Evolutionary conservation across 2,113 vertebrate genomes (phyloP).

Genomic region (Telmatochromis bifrenatus): DNA sequence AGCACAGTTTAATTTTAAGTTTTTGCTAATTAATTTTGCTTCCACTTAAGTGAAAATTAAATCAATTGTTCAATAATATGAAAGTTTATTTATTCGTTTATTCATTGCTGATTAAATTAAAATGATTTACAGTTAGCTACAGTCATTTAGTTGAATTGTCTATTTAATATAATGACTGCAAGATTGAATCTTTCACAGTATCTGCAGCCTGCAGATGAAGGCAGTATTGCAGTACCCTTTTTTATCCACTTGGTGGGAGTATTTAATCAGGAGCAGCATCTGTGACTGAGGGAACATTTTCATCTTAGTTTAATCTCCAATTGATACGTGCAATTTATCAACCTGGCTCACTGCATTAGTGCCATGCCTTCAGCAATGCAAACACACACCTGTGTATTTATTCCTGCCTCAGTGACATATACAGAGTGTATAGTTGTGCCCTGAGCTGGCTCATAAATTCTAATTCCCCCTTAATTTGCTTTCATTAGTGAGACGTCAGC

Average conservation of each 20-base stretch:
- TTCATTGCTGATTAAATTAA: neutral
- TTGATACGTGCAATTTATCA: neutral
- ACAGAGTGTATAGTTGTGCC: neutral
- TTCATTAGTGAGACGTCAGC: neutral
- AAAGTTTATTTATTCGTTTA: neutral
- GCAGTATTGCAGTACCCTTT: neutral
- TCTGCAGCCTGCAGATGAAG: neutral
- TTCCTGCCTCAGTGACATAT: neutral
- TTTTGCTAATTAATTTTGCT: neutral
- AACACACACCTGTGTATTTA: neutral
- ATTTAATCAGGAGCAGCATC: neutral
- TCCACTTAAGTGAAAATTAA: neutral
- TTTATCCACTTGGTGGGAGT: slow-evolving; percentile 53
- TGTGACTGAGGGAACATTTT: neutral
- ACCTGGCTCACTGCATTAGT: neutral
- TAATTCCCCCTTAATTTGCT: neutral
- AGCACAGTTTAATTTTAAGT: neutral
- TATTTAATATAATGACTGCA: neutral
- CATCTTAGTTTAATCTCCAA: neutral
- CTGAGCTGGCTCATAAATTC: neutral
- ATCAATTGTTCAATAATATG: neutral
- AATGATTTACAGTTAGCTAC: neutral
- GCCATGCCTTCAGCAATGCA: neutral
- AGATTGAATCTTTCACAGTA: neutral
- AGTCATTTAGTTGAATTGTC: neutral